Evolutionary conservation across 2,888 invertebrate species (phyloP), one percentile per base, ranked within the genome.

Genomic region (Lasioglossum villosulum): DNA sequence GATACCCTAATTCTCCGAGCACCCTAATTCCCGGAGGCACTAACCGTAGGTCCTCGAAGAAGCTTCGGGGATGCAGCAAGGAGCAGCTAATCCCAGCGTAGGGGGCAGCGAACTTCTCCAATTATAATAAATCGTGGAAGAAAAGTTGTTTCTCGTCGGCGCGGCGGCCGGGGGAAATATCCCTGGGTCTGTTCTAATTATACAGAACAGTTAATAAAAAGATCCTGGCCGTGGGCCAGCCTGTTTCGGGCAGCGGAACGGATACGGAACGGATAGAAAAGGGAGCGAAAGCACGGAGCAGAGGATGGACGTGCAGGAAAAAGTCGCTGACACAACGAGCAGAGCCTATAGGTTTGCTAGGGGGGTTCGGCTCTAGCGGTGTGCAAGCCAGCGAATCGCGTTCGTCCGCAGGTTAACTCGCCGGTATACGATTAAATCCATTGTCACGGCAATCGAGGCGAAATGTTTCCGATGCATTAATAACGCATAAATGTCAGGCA

Each of bases 401-500:
- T 75, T 66, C 86, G 88, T 89, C 87, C 80, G 85, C 89, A 81
- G 73, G 90, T 86, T 87, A 80, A 86, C 84, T 82, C 75, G 48
- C 71, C 83, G 83, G 83, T 88, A 85, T 87, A 90, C 85, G 90
- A 89, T 91, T 90, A 90, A 91, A 90, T 88, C 88, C 84, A 88
- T 89, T 91, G 91, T 90, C 90, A 91, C 86, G 88, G 91, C 90
- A 92, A 93, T 92, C 92, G 91, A 87, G 90, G 90, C 80, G 92
- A 92, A 93, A 92, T 91, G 92, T 91, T 93, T 91, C 90, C 92
- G 92, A 93, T 93, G 92, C 93, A 94, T 94, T 93, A 93, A 93
- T 93, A 93, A 93, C 93, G 91, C 92, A 93, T 93, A 93, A 93
- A 92, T 92, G 93, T 93, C 92, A 92, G 91, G 63, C 80, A 90